These are phyloP conservation scores for Pseudachorutes palmiensis DNA, from an alignment of 1,140 invertebrate genomes.

Conservation along the genomic window DNA sequence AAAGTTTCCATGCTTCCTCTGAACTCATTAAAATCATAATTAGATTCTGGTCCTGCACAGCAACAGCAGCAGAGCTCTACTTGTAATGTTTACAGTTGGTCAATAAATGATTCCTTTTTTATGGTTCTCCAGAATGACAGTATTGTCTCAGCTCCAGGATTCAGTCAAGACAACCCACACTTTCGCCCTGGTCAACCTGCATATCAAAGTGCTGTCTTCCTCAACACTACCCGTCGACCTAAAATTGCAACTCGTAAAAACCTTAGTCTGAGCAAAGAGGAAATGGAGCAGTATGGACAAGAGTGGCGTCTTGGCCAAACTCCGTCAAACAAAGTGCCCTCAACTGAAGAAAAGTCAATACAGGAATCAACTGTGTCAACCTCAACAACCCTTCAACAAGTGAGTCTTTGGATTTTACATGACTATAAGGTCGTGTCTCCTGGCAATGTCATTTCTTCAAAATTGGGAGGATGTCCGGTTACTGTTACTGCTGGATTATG, in stretches of 20 bases:
- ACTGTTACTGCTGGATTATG: too few species aligned
- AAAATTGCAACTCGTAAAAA: constrained; percentile 1
- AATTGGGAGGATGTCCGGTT: too few species aligned
- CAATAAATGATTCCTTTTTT: too few species aligned
- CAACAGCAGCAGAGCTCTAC: too few species aligned
- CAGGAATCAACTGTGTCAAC: too few species aligned
- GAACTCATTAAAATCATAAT: too few species aligned
- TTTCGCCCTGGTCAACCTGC: constrained; percentile 33
- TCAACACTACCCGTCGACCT: constrained; percentile 7
- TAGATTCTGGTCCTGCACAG: too few species aligned
- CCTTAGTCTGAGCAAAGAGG: constrained; percentile 11
- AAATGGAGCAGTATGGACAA: constrained; percentile 3
- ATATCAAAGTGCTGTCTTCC: constrained; percentile 37
- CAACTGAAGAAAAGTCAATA: not conserved
- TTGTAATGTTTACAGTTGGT: too few species aligned
- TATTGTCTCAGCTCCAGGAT: not conserved
- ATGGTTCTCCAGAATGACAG: too few species aligned
- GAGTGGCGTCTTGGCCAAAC: not conserved
- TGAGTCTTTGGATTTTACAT: constrained; percentile 17
- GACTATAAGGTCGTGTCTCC: not conserved
- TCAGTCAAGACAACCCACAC: constrained; percentile 20
- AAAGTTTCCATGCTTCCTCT: too few species aligned
- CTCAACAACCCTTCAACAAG: constrained; percentile 19
- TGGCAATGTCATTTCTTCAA: not conserved
- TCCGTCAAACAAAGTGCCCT: not conserved